Percentiles rank a stretch among this genome's conserved stretches.
These are phyloP conservation scores for Sander lucioperca DNA, from an alignment of 2,113 vertebrate species.

Conservation along the genomic window DNA sequence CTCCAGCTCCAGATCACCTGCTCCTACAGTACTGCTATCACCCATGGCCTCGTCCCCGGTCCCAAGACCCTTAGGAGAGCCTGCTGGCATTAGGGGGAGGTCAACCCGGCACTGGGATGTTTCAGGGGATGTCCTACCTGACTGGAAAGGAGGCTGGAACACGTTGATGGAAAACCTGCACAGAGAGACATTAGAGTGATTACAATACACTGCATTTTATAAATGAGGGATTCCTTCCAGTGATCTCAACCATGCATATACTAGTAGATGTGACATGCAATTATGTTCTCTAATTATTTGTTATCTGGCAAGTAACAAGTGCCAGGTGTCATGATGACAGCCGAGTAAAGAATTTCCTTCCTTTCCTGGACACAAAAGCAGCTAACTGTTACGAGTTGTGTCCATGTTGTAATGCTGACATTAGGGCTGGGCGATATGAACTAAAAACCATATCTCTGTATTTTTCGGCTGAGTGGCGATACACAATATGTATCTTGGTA, in stretches of 20 bases:
- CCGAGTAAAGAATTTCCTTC: too few relatives aligned
- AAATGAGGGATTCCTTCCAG: background rate
- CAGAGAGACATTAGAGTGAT: background rate
- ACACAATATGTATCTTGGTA: too few relatives aligned
- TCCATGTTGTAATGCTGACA: too few relatives aligned
- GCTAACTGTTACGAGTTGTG: too few relatives aligned
- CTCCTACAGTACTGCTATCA: constrained; percentile 4
- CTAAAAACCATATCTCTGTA: too few relatives aligned
- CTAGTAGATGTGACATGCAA: background rate
- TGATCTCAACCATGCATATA: background rate
- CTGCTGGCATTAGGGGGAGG: constrained; percentile 69
- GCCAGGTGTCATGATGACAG: too few relatives aligned
- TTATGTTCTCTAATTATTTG: background rate
- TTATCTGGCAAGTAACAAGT: background rate
- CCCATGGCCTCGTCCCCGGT: constrained; percentile 65
- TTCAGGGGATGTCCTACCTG: constrained; percentile 91
- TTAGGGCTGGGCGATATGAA: too few relatives aligned
- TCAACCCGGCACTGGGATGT: constrained; percentile 76
- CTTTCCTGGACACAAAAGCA: too few relatives aligned
- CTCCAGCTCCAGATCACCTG: constrained; percentile 42
- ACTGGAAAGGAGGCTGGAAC: constrained; percentile 96
- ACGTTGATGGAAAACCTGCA: constrained; percentile 94
- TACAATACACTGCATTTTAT: background rate
- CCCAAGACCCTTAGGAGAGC: constrained; percentile 71
- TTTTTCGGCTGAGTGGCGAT: too few relatives aligned